Evolutionary conservation across 2,888 invertebrate genomes (phyloP).

Genomic region (Myopa tessellatipennis): DNA sequence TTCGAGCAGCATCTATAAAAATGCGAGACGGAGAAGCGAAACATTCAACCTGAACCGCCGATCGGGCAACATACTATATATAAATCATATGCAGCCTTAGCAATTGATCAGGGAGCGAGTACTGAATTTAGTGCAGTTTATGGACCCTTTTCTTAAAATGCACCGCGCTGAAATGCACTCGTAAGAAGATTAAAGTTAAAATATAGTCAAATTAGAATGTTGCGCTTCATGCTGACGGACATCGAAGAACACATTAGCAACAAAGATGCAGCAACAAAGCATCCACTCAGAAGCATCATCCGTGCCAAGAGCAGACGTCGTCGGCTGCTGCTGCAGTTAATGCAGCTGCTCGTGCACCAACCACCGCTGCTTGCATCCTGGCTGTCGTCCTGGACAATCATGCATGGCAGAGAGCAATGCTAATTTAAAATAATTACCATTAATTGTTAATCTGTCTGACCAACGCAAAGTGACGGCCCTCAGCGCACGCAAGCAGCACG

Average conservation of each 20-base stretch:
- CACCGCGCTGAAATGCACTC: no score
- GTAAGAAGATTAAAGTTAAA: no score
- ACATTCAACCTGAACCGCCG: background rate
- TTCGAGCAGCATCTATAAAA: no score
- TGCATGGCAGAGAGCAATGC: slow-evolving; percentile 49
- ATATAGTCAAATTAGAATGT: no score
- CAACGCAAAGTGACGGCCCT: slow-evolving; percentile 26
- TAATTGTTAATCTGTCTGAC: slow-evolving; percentile 52
- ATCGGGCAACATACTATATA: background rate
- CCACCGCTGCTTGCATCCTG: slow-evolving; percentile 8
- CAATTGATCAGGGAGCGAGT: no score
- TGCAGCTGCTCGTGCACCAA: background rate
- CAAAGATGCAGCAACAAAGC: background rate
- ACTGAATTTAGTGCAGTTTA: no score
- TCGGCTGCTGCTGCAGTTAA: background rate
- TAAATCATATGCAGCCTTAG: no score
- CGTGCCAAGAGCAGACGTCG: background rate
- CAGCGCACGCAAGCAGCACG: background rate
- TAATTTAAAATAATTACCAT: slow-evolving; percentile 58
- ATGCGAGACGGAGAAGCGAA: no score
- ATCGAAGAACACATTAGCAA: no score
- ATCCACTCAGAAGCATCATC: background rate
- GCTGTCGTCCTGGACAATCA: background rate
- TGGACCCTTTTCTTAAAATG: no score
- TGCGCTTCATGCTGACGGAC: no score